Evolutionary conservation across 1,140 invertebrate species (phyloP).

Genomic region (Drosophila lini): DNA sequence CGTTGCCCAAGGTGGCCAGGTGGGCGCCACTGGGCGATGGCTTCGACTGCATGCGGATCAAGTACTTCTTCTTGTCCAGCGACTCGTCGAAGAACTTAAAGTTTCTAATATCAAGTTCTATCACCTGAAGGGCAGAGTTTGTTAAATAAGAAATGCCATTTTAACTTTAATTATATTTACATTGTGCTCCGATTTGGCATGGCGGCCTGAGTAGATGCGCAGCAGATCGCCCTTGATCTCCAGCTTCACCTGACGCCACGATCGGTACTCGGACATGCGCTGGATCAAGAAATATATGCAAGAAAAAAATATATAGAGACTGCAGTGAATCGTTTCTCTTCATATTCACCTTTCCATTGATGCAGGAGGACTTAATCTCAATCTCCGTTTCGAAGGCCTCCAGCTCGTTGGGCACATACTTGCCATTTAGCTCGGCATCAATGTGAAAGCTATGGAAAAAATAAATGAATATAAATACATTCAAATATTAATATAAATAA

Average conservation of each 20-base stretch:
- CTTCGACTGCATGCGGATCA: conserved; percentile 83
- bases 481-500: too few relatives aligned
- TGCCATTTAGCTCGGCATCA: conserved; percentile 77
- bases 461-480: too few relatives aligned
- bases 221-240: conserved; percentile 80
- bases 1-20: conserved; percentile 73
- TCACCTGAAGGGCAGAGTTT: conserved; percentile 50
- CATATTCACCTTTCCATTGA: conserved; percentile 77
- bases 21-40: conserved; percentile 63
- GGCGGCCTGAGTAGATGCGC: conserved; percentile 79
- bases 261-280: conserved; percentile 83
- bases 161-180: conserved; percentile 28
- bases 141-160: background rate
- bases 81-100: conserved; percentile 83
- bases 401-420: conserved; percentile 81
- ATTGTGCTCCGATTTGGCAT: conserved; percentile 80
- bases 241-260: conserved; percentile 83
- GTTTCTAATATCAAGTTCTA: conserved; percentile 83
- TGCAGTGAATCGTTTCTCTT: background rate
- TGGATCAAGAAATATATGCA: conserved; percentile 2
- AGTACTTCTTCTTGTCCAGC: conserved; percentile 80
- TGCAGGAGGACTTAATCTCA: conserved; percentile 82
- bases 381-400: conserved; percentile 83
- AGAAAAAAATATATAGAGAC: too few relatives aligned
- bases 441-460: conserved; percentile 68